A percentile compares a stretch with the other conserved stretches of the same genome.
Conservation (phyloP, 1,140 invertebrate species). For the Penaeus chinensis region DNA sequence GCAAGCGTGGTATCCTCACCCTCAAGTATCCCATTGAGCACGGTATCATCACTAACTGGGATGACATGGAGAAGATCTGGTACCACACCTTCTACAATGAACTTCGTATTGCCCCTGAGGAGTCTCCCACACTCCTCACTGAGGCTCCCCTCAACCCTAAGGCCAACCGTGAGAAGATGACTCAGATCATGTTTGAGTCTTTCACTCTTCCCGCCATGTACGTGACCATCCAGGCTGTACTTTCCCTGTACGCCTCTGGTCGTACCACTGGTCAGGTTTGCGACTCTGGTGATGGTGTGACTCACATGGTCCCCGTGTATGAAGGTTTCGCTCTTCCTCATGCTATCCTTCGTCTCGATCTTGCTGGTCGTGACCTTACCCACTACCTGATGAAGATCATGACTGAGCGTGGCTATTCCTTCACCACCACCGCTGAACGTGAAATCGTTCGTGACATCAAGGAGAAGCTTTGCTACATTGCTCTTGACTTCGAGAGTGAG, state of each 20-base stretch:
- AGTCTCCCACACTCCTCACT: constrained; percentile 89
- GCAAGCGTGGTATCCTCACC: constrained; percentile 91
- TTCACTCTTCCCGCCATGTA: constrained; percentile 60
- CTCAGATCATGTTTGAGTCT: constrained; percentile 85
- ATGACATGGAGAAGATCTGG: constrained; percentile 90
- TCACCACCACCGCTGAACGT: too few relatives aligned
- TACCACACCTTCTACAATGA: constrained; percentile 97
- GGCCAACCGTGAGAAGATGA: constrained; percentile 90
- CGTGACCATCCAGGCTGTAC: constrained; percentile 53
- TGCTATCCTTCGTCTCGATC: constrained; percentile 43
- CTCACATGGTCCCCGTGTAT: constrained; percentile 53
- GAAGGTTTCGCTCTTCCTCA: constrained; percentile 56
- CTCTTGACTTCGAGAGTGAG: too few relatives aligned
- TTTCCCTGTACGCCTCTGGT: constrained; percentile 56
- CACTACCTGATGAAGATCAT: too few relatives aligned
- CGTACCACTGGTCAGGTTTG: constrained; percentile 54
- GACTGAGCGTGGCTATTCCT: too few relatives aligned
- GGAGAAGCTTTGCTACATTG: too few relatives aligned
- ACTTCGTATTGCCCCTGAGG: constrained; percentile 93
- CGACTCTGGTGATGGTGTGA: constrained; percentile 56
- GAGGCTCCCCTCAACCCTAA: constrained; percentile 76
- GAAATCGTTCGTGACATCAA: too few relatives aligned
- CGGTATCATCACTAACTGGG: constrained; percentile 96
- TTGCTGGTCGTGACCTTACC: too few relatives aligned
- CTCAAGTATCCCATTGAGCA: constrained; percentile 95